Base-by-base conservation (phyloP, 1,140 invertebrate species). In the Phymastichus coffea region DNA sequence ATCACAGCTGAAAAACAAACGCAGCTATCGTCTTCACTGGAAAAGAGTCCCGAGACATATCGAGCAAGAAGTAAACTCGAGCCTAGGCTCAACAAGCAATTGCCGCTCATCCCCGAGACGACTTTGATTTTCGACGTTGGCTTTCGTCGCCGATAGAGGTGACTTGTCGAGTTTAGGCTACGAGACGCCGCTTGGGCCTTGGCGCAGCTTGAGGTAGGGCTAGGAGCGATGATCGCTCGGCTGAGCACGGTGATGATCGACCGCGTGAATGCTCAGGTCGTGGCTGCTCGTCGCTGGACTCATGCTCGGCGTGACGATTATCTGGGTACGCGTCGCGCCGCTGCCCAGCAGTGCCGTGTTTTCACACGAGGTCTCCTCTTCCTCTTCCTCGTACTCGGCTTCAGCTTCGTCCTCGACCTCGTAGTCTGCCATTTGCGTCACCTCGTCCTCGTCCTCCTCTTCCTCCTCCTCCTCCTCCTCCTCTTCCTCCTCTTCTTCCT, bases 361-460 rank as follows among this genome's bases (percentile, higher is more conserved):
- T 48, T 75, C 73, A 62, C 69, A 69, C n/a, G 67, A 74, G 9
- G 70, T 72, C 14, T 70, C 71, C 44, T 75, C 71, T 22, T 69
- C 68, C 15, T 75, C 73, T 37, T 70, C 69, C 35, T 70, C 72
- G 48, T 67, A 66, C 15, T 61, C 58, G n/a, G 35, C 22, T 26
- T 61, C 58, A 6, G 4, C 23, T 0, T 46, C 41, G 20, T 66
- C 67, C 33, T 68, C 67, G 41, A 68, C 67, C 23, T 53, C 49
- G 4, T 53, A 33, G 12, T 33, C 28, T 7, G 28, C n/a, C n/a
- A 12, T 33, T 33, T 12, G 28, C 28, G 28, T 33, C 28, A 41
- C 56, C 3, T 49, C 56, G 1, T 60, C 49, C 2, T 48, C 51
- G 0, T 60, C 51, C 17, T 53, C 56, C 8, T 20, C 41, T 2